Evolutionary conservation across 1,140 invertebrate species (phyloP).

Genomic region (Pseudomyrmex gracilis): DNA sequence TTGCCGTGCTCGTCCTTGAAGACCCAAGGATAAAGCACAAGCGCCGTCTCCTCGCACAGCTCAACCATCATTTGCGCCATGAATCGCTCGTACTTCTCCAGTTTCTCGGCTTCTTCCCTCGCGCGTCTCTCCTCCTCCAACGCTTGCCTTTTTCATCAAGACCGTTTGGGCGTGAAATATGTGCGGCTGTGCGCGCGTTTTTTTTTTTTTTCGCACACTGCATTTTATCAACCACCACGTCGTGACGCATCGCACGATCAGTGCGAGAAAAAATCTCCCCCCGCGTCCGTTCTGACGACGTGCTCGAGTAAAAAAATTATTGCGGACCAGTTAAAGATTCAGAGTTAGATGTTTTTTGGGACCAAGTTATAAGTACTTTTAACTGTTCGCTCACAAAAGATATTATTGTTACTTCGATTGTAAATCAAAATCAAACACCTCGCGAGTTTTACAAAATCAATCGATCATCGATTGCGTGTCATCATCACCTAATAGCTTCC

Average conservation of each 20-base stretch:
- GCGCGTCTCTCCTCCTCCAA: conserved; percentile 61
- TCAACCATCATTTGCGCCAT: conserved; percentile 78
- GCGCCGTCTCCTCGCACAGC: conserved; percentile 76
- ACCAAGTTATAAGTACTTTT: background rate
- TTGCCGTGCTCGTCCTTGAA: conserved; percentile 75
- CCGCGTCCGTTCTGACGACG: background rate
- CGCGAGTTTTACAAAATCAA: background rate
- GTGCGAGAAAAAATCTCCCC: background rate
- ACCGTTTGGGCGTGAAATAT: conserved; percentile 18
- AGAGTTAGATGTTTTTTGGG: no score
- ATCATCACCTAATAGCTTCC: conserved; percentile 76
- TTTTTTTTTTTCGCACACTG: background rate
- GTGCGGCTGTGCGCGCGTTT: background rate
- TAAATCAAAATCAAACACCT: background rate
- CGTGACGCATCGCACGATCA: background rate
- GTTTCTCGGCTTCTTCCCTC: conserved; percentile 68
- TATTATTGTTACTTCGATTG: background rate
- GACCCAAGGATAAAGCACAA: conserved; percentile 79
- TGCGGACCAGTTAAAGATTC: background rate
- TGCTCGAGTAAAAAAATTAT: conserved; percentile 4
- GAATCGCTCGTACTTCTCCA: conserved; percentile 76
- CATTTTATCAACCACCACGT: background rate
- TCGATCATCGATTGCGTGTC: background rate
- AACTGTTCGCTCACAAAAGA: background rate
- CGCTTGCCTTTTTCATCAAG: conserved; percentile 64